These are phyloP conservation scores for Trinorchestia longiramus DNA, from an alignment of 1,140 invertebrate genomes.

Conservation along the genomic window DNA sequence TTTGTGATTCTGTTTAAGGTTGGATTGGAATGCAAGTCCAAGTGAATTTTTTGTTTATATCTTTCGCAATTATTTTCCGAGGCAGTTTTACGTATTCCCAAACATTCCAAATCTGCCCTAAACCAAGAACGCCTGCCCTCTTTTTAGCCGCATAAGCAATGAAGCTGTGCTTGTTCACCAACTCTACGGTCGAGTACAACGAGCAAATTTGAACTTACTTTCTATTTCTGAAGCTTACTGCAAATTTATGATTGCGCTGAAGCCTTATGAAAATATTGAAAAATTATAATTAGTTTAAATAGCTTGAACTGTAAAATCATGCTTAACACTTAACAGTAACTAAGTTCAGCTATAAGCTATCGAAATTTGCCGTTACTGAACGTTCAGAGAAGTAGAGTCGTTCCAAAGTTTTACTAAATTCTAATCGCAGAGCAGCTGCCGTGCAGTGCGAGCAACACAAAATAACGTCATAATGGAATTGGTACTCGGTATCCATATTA, in stretches of 20 bases:
- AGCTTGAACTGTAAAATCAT: neutral
- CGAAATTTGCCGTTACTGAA: too few relatives aligned
- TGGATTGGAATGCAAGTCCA: neutral
- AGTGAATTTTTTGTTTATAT: neutral
- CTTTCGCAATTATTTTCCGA: neutral
- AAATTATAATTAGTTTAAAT: neutral
- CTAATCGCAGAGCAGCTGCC: too few relatives aligned
- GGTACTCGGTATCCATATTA: too few relatives aligned
- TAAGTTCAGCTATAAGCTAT: too few relatives aligned
- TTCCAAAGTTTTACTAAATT: too few relatives aligned
- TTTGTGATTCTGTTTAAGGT: neutral
- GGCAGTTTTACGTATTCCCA: neutral
- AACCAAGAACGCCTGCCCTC: neutral
- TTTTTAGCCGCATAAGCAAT: neutral
- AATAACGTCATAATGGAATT: too few relatives aligned
- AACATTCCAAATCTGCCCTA: neutral
- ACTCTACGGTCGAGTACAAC: neutral
- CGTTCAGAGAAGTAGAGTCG: too few relatives aligned
- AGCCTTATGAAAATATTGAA: neutral
- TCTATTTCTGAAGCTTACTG: neutral
- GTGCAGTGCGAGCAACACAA: too few relatives aligned
- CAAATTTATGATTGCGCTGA: neutral
- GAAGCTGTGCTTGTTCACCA: neutral
- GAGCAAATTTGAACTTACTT: neutral
- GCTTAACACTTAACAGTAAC: neutral